Evolutionary conservation across 1,140 invertebrate genomes (phyloP).

Genomic region (Solenopsis invicta): DNA sequence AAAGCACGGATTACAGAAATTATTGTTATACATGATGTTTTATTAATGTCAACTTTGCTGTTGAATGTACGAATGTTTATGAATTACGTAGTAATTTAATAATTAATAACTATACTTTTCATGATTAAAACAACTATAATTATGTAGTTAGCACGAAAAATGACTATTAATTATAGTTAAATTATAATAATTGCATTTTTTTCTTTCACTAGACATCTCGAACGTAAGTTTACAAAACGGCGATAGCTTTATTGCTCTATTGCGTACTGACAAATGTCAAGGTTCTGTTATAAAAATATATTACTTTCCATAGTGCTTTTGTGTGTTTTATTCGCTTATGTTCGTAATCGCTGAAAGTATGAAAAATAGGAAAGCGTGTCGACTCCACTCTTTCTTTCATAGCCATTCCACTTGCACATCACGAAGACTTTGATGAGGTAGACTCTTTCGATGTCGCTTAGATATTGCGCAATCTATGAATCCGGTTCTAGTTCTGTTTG

Average conservation of each 20-base stretch:
- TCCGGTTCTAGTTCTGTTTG: conserved; percentile 25
- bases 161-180: too few relatives aligned
- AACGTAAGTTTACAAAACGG: not conserved
- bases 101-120: too few relatives aligned
- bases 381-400: conserved; percentile 9
- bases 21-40: too few relatives aligned
- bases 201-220: not conserved
- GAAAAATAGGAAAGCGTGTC: conserved; percentile 23
- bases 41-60: too few relatives aligned
- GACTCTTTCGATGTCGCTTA: conserved; percentile 57
- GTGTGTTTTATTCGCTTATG: not conserved
- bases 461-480: conserved; percentile 71
- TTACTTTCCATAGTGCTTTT: not conserved
- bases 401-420: not conserved
- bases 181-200: too few relatives aligned
- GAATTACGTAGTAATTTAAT: too few relatives aligned
- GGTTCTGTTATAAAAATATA: not conserved
- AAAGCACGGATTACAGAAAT: too few relatives aligned
- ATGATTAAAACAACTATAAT: too few relatives aligned
- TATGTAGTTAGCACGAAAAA: too few relatives aligned
- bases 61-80: too few relatives aligned
- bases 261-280: not conserved
- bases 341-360: not conserved
- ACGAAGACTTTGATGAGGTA: too few relatives aligned
- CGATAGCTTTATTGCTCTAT: not conserved